Base-by-base conservation (phyloP, 92 coral and sea anemone species). In the Epizoanthus fatuus region DNA sequence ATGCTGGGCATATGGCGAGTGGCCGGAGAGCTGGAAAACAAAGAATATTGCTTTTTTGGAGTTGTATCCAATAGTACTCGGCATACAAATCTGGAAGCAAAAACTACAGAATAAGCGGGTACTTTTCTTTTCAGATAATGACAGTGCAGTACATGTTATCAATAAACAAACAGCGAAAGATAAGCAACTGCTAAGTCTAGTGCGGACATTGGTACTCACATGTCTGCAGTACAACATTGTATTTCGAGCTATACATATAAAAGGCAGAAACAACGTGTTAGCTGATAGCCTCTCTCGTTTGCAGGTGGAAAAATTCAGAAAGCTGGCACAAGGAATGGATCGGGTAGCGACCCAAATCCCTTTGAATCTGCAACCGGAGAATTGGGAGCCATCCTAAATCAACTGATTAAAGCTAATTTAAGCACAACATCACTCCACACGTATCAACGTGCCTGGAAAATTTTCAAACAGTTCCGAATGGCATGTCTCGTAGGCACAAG, bases 51-150 rank as follows among this genome's bases (percentile, higher is more conserved):
- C 87, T 15, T 63, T 87, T 14, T 60, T 90, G 35, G 88, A 90
- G 52, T 71, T 86, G 49, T 90, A 45, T 7, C 93, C 93, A 16
- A 90, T 80, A 57, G 91, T 91, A 11, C 73, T 91, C 32, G 77
- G 89, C 17, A 77, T 91, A 8, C 72, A 16, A 12, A n/a, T 90
- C 32, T 85, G 90, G 93, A 86, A 69, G 16, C 60, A 29, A 13
- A 29, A 16, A 7, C 62, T 90, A 56, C 54, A 20, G 22, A 90
- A 90, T 81, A 63, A 74, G 62, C 42, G 88, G 37, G 55, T 90
- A 5, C 57, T 86, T 13, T 86, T 81, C 38, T 80, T 72, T 40
- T 59, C 93, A 13, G 94, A 87, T 58, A 91, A 91, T 38, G 88
- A 84, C 56, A 19, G 81, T 19, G 49, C 74, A n/a, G 73, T 73